Percentiles rank a stretch among this genome's conserved stretches.
These are phyloP conservation scores for Xestia rhomboidea DNA, from an alignment of 2,888 invertebrate species.

Conservation along the genomic window DNA sequence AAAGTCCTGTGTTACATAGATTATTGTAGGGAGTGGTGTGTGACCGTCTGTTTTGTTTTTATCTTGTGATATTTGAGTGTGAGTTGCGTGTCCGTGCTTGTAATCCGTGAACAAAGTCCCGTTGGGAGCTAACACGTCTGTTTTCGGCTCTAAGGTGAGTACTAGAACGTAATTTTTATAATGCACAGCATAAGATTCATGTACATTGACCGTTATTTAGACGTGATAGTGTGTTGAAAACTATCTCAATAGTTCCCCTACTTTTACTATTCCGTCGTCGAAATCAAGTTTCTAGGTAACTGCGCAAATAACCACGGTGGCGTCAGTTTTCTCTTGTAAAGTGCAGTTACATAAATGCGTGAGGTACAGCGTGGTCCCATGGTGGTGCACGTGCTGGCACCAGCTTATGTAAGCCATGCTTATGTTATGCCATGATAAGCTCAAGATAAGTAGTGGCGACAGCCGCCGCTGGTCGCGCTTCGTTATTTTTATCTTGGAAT, in stretches of 20 bases:
- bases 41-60: constrained; percentile 81
- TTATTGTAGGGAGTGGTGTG: constrained; percentile 85
- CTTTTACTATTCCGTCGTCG: constrained; percentile 71
- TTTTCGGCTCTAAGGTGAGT: constrained; percentile 86
- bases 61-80: constrained; percentile 86
- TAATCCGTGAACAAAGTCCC: constrained; percentile 85
- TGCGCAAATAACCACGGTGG: constrained; percentile 72
- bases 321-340: constrained; percentile 50
- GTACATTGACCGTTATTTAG: constrained; percentile 35
- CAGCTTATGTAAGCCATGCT: constrained; percentile 83
- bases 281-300: constrained; percentile 72
- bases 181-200: constrained; percentile 49
- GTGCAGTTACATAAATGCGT: constrained; percentile 53
- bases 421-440: too few relatives aligned
- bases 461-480: constrained; percentile 66
- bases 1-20: constrained; percentile 83
- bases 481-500: constrained; percentile 74
- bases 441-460: constrained; percentile 69
- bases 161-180: constrained; percentile 51
- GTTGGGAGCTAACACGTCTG: constrained; percentile 82
- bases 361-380: constrained; percentile 61
- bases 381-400: constrained; percentile 77
- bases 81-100: constrained; percentile 87
- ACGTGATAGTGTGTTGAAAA: constrained; percentile 56
- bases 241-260: constrained; percentile 64